These are phyloP conservation scores for Odontamblyopus rebecca DNA, from an alignment of 2,797 vertebrate genomes.

Conservation along the genomic window DNA sequence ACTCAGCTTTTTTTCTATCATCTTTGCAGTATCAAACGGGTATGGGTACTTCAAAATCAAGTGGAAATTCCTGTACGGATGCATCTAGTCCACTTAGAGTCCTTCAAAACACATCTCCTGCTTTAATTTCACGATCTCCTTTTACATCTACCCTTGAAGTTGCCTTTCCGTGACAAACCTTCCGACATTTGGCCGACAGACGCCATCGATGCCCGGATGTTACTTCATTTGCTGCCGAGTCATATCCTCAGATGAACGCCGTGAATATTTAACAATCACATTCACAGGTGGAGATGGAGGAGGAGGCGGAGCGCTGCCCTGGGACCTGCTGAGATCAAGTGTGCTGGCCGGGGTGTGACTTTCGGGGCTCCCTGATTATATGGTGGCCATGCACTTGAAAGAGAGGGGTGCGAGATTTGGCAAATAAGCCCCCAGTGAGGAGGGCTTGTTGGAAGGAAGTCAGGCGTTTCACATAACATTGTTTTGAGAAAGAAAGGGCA, in stretches of 20 bases:
- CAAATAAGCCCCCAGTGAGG: constrained; percentile 72
- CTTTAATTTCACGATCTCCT: neutral
- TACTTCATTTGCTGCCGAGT: constrained; percentile 10
- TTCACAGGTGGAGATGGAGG: constrained; percentile 22
- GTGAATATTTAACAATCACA: constrained; percentile 65
- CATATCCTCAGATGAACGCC: constrained; percentile 28
- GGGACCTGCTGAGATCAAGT: constrained; percentile 73
- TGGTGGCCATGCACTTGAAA: constrained; percentile 82
- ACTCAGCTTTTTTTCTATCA: too few species aligned
- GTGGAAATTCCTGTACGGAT: too few species aligned
- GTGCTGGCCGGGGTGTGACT: constrained; percentile 74
- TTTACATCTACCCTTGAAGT: constrained; percentile 3
- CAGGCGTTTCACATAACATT: constrained; percentile 67
- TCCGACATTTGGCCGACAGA: constrained; percentile 6
- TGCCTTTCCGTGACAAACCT: neutral
- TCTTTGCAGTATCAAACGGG: too few species aligned
- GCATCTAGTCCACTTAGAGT: too few species aligned
- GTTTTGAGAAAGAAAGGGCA: constrained; percentile 54
- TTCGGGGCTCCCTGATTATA: constrained; percentile 64
- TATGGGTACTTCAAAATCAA: too few species aligned
- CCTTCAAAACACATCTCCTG: too few species aligned
- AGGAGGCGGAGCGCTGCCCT: constrained; percentile 53
- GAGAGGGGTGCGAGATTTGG: constrained; percentile 77
- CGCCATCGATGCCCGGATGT: neutral
- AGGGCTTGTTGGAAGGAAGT: constrained; percentile 71